Conservation (phyloP, 2,888 invertebrate species). For the Dysmachus trigonus region DNA sequence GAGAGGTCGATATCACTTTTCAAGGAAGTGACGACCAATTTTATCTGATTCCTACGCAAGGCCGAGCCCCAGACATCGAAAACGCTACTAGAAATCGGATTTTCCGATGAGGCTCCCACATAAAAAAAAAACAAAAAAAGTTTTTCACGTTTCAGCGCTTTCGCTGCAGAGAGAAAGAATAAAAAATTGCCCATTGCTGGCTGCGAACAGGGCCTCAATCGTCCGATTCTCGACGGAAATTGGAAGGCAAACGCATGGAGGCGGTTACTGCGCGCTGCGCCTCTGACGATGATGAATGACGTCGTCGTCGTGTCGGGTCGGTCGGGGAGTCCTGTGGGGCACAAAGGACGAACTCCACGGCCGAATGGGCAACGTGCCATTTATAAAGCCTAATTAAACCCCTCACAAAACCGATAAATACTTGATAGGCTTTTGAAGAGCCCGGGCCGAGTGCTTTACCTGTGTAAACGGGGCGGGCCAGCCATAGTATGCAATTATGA, state of each 20-base stretch:
- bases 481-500: not conserved
- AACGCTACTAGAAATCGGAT: not conserved
- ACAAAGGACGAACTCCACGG: not conserved
- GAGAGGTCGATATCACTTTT: not conserved
- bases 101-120: not conserved
- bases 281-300: not conserved
- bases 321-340: not conserved
- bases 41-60: not conserved
- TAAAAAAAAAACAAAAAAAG: not conserved
- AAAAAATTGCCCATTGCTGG: not conserved
- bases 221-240: not conserved
- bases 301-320: too few species aligned
- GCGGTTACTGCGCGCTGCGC: not conserved
- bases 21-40: not conserved
- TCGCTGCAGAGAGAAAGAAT: not conserved
- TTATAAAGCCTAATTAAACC: not conserved
- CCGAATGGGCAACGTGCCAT: not conserved
- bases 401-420: not conserved
- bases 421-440: not conserved
- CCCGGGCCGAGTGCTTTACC: not conserved
- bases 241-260: not conserved
- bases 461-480: not conserved
- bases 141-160: not conserved
- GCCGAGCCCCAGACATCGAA: not conserved
- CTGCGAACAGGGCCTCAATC: not conserved